These are phyloP conservation scores for Apamea epomidion DNA, from an alignment of 2,888 invertebrate species.

Conservation along the genomic window DNA sequence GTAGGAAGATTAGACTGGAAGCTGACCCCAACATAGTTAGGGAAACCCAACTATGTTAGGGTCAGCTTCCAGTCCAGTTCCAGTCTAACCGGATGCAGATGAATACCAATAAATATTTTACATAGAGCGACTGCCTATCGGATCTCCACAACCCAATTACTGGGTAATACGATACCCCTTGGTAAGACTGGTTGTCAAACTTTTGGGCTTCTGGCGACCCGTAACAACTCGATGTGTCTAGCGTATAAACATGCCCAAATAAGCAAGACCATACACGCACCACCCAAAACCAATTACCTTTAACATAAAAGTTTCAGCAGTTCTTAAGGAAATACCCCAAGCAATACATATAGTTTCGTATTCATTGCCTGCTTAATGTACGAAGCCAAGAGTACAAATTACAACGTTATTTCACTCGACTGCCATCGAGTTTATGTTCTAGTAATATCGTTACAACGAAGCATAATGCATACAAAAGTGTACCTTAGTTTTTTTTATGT, in stretches of 20 bases:
- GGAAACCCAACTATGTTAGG: too few relatives aligned
- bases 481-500: conserved; percentile 39
- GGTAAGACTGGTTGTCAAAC: neutral
- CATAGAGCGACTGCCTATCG: neutral
- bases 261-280: too few relatives aligned
- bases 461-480: conserved; percentile 55
- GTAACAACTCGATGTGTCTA: too few relatives aligned
- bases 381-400: conserved; percentile 52
- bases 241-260: neutral
- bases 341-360: conserved; percentile 44
- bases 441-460: conserved; percentile 50
- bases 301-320: conserved; percentile 12
- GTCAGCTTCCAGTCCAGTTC: too few relatives aligned
- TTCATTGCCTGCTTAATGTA: conserved; percentile 59
- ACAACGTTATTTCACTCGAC: conserved; percentile 45
- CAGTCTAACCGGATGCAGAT: too few relatives aligned
- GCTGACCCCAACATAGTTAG: too few relatives aligned
- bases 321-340: conserved; percentile 1
- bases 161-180: neutral
- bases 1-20: too few relatives aligned
- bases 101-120: too few relatives aligned
- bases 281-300: conserved; percentile 8
- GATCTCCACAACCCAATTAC: neutral
- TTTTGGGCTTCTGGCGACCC: neutral
- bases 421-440: conserved; percentile 45